These are phyloP conservation scores for Halcyon senegalensis DNA, from an alignment of 2,113 vertebrate genomes.

Conservation along the genomic window DNA sequence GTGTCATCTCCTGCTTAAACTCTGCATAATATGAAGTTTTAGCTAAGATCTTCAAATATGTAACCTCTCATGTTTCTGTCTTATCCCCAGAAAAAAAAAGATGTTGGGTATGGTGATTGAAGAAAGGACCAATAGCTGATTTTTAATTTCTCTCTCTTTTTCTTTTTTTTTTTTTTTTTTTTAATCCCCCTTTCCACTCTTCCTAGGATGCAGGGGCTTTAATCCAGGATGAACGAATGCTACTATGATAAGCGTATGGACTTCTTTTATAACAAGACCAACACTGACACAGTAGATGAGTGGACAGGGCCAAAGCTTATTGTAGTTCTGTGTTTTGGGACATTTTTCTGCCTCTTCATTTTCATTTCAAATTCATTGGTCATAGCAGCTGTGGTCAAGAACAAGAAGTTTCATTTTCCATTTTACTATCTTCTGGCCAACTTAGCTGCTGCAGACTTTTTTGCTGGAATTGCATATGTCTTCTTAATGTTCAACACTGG, in stretches of 20 bases:
- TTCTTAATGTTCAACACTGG: conserved; percentile 98
- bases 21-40: not conserved
- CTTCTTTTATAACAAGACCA: conserved; percentile 92
- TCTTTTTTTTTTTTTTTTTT: not conserved
- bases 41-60: not conserved
- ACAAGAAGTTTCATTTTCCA: conserved; percentile 93
- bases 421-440: conserved; percentile 97
- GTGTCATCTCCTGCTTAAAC: not conserved
- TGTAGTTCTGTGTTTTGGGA: conserved; percentile 86
- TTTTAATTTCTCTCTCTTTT: not conserved
- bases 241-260: conserved; percentile 87
- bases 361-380: conserved; percentile 93
- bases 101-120: not conserved
- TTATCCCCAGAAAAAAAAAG: too few species aligned
- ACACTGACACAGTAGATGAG: conserved; percentile 72
- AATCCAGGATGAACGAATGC: conserved; percentile 86
- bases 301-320: conserved; percentile 83
- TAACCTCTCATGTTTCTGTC: rapidly evolving
- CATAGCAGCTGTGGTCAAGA: conserved; percentile 92
- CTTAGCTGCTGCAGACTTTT: conserved; percentile 93
- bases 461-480: conserved; percentile 94
- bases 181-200: not conserved
- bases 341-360: conserved; percentile 93
- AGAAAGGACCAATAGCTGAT: not conserved
- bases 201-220: conserved; percentile 74